Evolutionary conservation across 2,888 invertebrate genomes (phyloP), one percentile per base, ranked within the genome.

Genomic region (Siphlonurus alternatus): DNA sequence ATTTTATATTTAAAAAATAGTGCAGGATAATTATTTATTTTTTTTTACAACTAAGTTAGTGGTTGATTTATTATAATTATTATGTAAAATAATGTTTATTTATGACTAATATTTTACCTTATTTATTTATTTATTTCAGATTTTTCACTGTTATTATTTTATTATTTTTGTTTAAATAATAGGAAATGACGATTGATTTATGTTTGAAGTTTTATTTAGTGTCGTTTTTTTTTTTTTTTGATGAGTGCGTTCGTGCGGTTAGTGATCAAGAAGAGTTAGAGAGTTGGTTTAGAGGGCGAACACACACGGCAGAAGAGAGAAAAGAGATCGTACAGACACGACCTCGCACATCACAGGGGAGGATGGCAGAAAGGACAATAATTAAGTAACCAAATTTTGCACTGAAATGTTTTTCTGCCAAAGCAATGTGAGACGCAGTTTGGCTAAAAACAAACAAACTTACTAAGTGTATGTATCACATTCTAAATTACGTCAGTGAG

Each of bases 271-370:
- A 63, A 53, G 59, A 61, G 38, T 38, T 38, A 59, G 53, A 63
- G 22, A 61, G 23, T 64, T 66, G 61, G 61, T 23, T 62, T 64
- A 63, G 66, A 63, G 65, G 64, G 64, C 62, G 61, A 62, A 67
- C 68, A 67, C 67, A 68, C 68, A 68, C 67, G 67, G 68, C 67
- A 68, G 66, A 51, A 54, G 15, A 38, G 15, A n/a, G n/a, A n/a
- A n/a, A n/a, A n/a, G n/a, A n/a, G n/a, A n/a, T n/a, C n/a, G n/a
- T n/a, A n/a, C n/a, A n/a, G n/a, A n/a, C n/a, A n/a, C n/a, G n/a
- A n/a, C n/a, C n/a, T n/a, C n/a, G n/a, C n/a, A n/a, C n/a, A n/a
- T n/a, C n/a, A n/a, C n/a, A n/a, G n/a, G n/a, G n/a, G n/a, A n/a
- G n/a, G n/a, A n/a, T n/a, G n/a, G n/a, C n/a, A n/a, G n/a, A n/a